Evolutionary conservation across 1,140 invertebrate species (phyloP), one percentile per base, ranked within the genome.

Genomic region (Calliopsis andreniformis): DNA sequence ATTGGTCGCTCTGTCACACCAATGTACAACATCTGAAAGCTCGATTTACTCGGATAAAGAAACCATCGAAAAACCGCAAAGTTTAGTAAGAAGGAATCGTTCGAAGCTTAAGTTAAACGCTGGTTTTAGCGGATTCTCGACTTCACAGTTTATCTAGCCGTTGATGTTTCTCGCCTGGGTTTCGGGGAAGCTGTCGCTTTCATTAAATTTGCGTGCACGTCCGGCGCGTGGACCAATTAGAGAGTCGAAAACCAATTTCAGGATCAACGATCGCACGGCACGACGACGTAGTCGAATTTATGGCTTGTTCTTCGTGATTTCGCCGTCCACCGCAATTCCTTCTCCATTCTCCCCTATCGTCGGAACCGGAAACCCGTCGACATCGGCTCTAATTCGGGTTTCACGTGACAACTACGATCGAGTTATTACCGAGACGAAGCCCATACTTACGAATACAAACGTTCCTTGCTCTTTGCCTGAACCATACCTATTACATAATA

Each of bases 301-400:
- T 84, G 76, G 83, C 85, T 83, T 81, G 85, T 88, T 88, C 85
- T 87, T 84, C 77, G 68, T 83, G 78, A 87, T 84, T 82, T 79
- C 85, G 72, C 53, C 81, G 72, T 80, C 73, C 82, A 78, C 68
- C 78, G 78, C 78, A 76, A 62, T 70, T 82, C 66, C 81, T 68
- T 64, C 68, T 64, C 67, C 62, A 55, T 73, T 58, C 49, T 64
- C 71, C 61, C 68, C 67, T n/a, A 76, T 66, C 83, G 85, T 84
- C 80, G 75, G 80, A 80, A 83, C 77, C 76, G 80, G 84, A 81
- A 83, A 82, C 82, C 79, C 76, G 80, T 83, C 84, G 76, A 78
- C 82, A 82, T 75, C 58, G 63, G 76, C 77, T 71, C 81, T 82
- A 86, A 88, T 84, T 86, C 82, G 78, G 69, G 78, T 86, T 78